A percentile compares a stretch with the other conserved stretches of the same genome.
Evolutionary conservation across 2,888 invertebrate genomes (phyloP).

Genomic region (Sceliomorpha sp.): DNA sequence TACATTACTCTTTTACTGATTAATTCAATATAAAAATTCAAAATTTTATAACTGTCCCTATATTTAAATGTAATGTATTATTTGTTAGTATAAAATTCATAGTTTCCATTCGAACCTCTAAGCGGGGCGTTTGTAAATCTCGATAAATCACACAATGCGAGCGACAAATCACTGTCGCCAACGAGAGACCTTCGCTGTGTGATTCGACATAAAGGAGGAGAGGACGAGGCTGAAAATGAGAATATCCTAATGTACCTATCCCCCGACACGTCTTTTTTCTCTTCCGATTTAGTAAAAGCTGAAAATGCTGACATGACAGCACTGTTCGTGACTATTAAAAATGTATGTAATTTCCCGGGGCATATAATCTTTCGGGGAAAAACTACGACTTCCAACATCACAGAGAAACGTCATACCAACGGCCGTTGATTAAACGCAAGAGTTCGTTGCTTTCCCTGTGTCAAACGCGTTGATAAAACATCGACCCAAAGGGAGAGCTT

Average conservation of each 20-base stretch:
- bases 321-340: conserved; percentile 65
- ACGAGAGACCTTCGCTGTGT: conserved; percentile 1
- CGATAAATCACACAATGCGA: conserved; percentile 8
- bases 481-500: too few species aligned
- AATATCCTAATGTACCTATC: conserved; percentile 3
- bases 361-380: conserved; percentile 39
- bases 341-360: conserved; percentile 65
- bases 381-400: neutral
- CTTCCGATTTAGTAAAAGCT: conserved; percentile 14
- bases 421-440: too few species aligned
- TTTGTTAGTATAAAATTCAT: too few species aligned
- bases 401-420: too few species aligned
- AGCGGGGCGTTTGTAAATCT: neutral
- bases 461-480: too few species aligned
- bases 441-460: too few species aligned
- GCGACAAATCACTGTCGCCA: neutral
- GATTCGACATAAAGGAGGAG: conserved; percentile 7
- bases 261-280: conserved; percentile 1
- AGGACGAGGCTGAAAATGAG: conserved; percentile 11
- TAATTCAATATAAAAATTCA: too few species aligned
- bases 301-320: conserved; percentile 36
- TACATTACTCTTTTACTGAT: too few species aligned
- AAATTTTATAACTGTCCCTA: too few species aligned
- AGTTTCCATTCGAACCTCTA: too few species aligned
- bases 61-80: too few species aligned